Conservation (phyloP, 2,113 vertebrate species). For the Carassius carassius region DNA sequence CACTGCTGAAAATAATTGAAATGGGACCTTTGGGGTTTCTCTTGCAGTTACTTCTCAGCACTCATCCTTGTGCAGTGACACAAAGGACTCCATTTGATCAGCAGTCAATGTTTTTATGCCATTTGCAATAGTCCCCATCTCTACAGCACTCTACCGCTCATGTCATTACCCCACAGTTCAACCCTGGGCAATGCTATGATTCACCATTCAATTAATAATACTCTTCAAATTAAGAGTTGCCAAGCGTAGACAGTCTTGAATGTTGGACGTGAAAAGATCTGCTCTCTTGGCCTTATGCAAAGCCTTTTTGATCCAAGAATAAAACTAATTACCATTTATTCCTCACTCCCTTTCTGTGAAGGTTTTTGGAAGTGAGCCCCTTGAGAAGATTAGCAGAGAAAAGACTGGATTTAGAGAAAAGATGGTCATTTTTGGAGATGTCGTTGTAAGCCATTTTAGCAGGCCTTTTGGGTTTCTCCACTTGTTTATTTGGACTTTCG, state of each 20-base stretch:
- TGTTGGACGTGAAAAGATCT: conserved; percentile 23
- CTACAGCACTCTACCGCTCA: neutral
- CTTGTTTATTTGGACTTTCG: conserved; percentile 40
- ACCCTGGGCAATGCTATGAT: conserved; percentile 23
- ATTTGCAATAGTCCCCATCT: conserved; percentile 4
- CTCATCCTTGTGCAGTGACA: neutral
- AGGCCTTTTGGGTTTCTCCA: neutral
- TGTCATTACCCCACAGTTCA: conserved; percentile 21
- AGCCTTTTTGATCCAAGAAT: conserved; percentile 35
- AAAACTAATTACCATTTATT: conserved; percentile 41
- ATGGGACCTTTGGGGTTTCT: conserved; percentile 10
- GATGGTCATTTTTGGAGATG: neutral
- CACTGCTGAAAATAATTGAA: conserved; percentile 20
- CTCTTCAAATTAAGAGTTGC: conserved; percentile 32
- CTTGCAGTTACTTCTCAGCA: conserved; percentile 10
- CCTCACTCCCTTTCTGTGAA: conserved; percentile 29
- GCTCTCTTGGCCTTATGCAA: conserved; percentile 13
- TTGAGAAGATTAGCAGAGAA: neutral
- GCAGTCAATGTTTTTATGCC: conserved; percentile 40
- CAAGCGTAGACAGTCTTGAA: conserved; percentile 7
- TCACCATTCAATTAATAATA: conserved; percentile 43
- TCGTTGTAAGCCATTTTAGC: neutral
- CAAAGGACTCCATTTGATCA: neutral
- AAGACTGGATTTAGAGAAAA: neutral
- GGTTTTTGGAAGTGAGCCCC: conserved; percentile 7